Evolutionary conservation across 2,797 vertebrate species (phyloP).

Genomic region (Chiropotes sagulatus): DNA sequence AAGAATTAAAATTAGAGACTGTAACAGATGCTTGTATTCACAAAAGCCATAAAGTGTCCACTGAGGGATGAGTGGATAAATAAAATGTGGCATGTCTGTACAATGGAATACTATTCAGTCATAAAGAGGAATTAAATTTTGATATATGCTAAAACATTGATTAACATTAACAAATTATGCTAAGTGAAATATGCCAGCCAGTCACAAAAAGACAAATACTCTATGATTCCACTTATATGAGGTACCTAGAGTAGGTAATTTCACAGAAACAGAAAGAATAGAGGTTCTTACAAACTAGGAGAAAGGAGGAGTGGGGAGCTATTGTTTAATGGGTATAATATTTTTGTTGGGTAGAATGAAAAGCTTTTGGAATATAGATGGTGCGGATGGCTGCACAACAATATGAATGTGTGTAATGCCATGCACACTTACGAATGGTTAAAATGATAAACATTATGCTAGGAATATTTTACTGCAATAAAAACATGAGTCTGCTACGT

Average conservation of each 20-base stretch:
- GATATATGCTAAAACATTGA: background rate
- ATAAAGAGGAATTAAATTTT: background rate
- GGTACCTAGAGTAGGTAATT: background rate
- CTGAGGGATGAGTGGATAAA: background rate
- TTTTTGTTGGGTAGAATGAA: background rate
- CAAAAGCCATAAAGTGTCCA: background rate
- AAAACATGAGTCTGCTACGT: too few relatives aligned
- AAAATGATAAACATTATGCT: background rate
- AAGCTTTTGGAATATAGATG: background rate
- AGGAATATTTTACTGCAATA: background rate
- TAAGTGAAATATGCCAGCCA: background rate
- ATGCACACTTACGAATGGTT: background rate
- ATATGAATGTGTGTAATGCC: background rate
- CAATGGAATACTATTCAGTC: background rate
- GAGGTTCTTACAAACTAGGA: background rate
- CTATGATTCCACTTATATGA: too few relatives aligned
- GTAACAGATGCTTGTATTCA: background rate
- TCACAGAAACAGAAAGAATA: background rate
- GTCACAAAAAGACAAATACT: background rate
- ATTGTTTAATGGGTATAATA: background rate
- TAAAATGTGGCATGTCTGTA: background rate
- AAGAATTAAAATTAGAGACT: background rate
- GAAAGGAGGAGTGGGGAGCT: background rate
- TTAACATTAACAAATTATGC: background rate
- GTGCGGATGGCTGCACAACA: background rate